Evolutionary conservation across 2,888 invertebrate genomes (phyloP), one percentile per base, ranked within the genome.

Genomic region (Hypomecis punctinalis): DNA sequence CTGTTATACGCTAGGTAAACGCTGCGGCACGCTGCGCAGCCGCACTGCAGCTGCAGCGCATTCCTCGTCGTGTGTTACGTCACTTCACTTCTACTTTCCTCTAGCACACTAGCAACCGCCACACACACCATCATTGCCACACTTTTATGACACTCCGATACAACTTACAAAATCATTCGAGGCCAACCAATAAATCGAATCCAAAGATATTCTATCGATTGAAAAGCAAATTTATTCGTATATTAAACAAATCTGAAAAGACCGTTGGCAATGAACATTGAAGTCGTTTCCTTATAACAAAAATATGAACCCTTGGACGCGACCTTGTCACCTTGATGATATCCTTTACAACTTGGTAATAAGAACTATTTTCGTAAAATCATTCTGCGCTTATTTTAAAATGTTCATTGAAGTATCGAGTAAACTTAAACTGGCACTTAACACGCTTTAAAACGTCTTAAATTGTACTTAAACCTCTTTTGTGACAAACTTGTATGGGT

Each of bases 101-200:
- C 39, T 10, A 11, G 23, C 54, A 54, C 58, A 59, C 48, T 11
- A 39, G 10, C 40, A 36, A n/a, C 10, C 42, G 10, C 35, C 61
- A 40, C 49, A 8, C 51, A 37, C 49, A 11, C 45, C 48, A 58
- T 39, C 46, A 9, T 58, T 63, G 48, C 55, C 46, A 35, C 59
- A 59, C 55, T 36, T 57, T 54, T 54, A 43, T 39, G 48, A 54
- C 43, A 39, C 5, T 54, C n/a, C 42, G 52, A 43, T 35, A 23
- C 40, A 33, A 40, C 40, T 61, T 66, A 63, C 68, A 56, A 59
- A 56, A 66, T 59, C 55, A 39, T 33, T 66, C 51, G 64, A 57
- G 64, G 64, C 62, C 61, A 48, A 52, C 8, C 55, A 39, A 51
- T 43, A 13, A 62, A 62, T 53, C n/a, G 23, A 36, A 5, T 46